Conservation (phyloP, 2,797 vertebrate species). For the Amazona finschi region DNA sequence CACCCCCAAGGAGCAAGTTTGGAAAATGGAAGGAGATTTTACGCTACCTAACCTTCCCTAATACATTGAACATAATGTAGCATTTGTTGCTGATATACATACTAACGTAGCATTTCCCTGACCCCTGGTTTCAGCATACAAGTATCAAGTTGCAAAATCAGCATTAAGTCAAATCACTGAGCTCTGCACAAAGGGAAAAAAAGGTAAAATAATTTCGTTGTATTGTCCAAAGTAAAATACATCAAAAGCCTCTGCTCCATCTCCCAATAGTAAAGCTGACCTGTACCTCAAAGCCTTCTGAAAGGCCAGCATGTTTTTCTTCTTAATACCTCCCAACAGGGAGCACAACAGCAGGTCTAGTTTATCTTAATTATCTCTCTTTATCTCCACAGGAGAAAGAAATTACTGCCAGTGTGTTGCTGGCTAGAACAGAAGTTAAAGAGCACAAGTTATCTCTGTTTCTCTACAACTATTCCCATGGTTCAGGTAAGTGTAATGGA, state of each 20-base stretch:
- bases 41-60: not conserved
- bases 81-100: not conserved
- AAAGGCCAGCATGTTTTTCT: not conserved
- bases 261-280: not conserved
- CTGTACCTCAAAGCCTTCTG: constrained; percentile 1
- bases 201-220: not conserved
- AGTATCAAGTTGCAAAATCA: not conserved
- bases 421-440: constrained; percentile 21
- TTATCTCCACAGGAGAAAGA: constrained; percentile 44
- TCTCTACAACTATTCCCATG: not conserved
- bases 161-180: not conserved
- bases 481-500: not conserved
- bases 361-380: constrained; percentile 58
- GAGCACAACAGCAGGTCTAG: constrained; percentile 22
- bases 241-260: not conserved
- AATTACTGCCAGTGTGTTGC: constrained; percentile 14
- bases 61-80: not conserved
- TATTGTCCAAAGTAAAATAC: not conserved
- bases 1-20: not conserved
- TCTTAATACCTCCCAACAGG: constrained; percentile 31
- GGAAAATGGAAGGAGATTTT: not conserved
- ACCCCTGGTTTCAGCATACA: not conserved
- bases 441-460: not conserved
- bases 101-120: not conserved
- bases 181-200: not conserved